Conservation (phyloP, 1,140 invertebrate genomes). For the Lordiphosa stackelbergi region DNA sequence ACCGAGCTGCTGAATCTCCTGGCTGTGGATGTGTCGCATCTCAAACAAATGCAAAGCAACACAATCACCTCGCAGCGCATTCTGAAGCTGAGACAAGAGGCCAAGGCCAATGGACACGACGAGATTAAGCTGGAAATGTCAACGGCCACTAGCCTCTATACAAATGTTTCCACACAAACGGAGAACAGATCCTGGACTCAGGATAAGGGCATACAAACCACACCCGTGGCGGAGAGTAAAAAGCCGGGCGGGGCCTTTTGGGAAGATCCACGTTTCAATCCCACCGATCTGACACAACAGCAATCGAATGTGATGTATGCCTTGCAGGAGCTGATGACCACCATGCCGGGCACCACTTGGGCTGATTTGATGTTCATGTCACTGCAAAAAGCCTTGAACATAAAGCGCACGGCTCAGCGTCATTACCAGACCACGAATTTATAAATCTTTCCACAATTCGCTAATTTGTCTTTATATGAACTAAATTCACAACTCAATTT, state of each 20-base stretch:
- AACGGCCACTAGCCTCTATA: constrained; percentile 16
- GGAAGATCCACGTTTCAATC: constrained; percentile 21
- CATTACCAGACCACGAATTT: no score
- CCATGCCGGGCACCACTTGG: constrained; percentile 6
- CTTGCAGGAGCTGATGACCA: constrained; percentile 26
- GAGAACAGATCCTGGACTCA: neutral
- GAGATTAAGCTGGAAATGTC: constrained; percentile 6
- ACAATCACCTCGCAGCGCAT: constrained; percentile 29
- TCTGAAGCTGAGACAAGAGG: constrained; percentile 24
- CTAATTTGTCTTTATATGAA: neutral
- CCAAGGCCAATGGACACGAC: neutral
- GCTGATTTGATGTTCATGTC: constrained; percentile 24
- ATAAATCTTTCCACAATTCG: no score
- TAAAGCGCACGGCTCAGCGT: constrained; percentile 10
- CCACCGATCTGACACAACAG: constrained; percentile 22
- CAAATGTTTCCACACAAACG: constrained; percentile 33
- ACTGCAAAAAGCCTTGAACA: constrained; percentile 19
- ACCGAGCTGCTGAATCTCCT: constrained; percentile 31
- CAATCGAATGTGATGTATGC: constrained; percentile 37
- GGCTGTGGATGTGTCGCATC: constrained; percentile 24
- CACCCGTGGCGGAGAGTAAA: neutral
- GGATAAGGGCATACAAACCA: constrained; percentile 25
- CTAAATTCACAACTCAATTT: constrained; percentile 5
- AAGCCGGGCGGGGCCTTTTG: constrained; percentile 13
- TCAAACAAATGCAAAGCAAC: constrained; percentile 31